Evolutionary conservation across 2,797 vertebrate genomes (phyloP).

Genomic region (Cirrhinus molitorella): DNA sequence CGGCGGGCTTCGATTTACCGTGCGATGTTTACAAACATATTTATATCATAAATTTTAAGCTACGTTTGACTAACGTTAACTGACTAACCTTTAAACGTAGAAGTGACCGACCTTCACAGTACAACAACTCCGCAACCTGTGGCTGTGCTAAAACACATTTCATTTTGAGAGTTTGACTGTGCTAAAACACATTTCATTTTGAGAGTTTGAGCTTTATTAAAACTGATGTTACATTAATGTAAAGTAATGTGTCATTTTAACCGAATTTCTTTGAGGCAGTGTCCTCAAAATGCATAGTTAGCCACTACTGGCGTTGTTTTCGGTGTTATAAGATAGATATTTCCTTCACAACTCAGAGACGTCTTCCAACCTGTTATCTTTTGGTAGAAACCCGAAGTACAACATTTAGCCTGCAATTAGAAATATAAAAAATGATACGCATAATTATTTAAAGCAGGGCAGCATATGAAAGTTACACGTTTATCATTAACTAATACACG

Average conservation of each 20-base stretch:
- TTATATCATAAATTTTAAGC: not conserved
- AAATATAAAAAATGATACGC: not conserved
- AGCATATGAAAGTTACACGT: not conserved
- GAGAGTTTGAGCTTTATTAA: not conserved
- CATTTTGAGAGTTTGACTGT: not conserved
- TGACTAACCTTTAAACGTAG: not conserved
- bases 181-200: not conserved
- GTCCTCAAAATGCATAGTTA: not conserved
- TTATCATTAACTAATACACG: not conserved
- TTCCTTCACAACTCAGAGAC: not conserved
- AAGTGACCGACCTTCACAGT: not conserved
- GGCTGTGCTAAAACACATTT: not conserved
- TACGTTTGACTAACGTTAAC: not conserved
- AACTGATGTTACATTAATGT: not conserved
- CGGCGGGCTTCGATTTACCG: not conserved
- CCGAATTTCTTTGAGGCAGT: not conserved
- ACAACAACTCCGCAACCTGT: not conserved
- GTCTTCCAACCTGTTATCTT: not conserved
- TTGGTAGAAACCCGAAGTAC: not conserved
- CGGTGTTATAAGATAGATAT: not conserved
- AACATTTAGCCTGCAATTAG: not conserved
- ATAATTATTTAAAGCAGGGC: not conserved
- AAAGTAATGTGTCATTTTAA: not conserved
- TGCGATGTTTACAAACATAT: not conserved
- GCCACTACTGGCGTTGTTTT: not conserved